phyloP scores from a whole-genome alignment of 92 coral and sea anemone species.

The Zoanthus sociatus region DNA sequence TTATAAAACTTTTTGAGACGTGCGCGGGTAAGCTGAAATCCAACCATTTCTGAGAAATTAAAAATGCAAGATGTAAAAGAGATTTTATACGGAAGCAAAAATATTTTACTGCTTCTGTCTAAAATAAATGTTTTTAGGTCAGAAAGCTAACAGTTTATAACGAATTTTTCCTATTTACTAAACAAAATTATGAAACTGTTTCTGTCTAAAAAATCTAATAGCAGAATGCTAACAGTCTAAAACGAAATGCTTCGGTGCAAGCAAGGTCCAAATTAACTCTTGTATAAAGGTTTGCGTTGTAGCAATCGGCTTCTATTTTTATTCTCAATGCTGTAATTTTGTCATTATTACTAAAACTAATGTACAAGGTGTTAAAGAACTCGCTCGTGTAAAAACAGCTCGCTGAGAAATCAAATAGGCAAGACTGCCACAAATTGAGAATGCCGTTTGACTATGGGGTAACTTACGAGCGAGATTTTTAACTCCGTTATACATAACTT shows the following conservation, averaged over 20 bases:
- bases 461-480: neutral
- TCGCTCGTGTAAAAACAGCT: neutral
- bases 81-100: neutral
- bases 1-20: neutral
- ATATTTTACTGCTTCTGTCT: neutral
- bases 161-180: neutral
- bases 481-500: constrained; percentile 15
- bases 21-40: neutral
- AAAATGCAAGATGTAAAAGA: neutral
- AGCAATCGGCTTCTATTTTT: too few relatives aligned
- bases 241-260: neutral
- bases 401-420: neutral
- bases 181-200: neutral
- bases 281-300: neutral
- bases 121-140: neutral
- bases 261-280: too few relatives aligned
- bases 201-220: neutral
- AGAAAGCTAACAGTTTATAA: neutral
- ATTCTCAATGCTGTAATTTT: neutral
- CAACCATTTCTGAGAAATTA: neutral
- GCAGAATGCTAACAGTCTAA: neutral
- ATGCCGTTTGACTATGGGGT: neutral
- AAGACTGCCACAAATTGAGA: neutral
- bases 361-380: neutral
- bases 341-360: neutral